Evolutionary conservation across 2,113 vertebrate species (phyloP).

Genomic region (Planiliza haematocheilus): DNA sequence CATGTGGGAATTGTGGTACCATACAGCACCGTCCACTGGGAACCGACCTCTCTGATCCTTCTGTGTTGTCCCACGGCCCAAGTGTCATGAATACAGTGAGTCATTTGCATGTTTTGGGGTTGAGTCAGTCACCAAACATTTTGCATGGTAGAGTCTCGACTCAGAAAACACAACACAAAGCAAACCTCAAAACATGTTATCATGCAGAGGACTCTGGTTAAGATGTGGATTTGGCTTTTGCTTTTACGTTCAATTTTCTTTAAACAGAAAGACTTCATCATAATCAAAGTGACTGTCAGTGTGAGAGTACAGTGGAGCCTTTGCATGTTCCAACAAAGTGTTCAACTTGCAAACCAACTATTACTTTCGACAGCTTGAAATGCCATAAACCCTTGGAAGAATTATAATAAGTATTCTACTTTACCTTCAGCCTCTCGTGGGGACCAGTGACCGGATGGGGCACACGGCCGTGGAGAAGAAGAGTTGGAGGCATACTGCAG

Average conservation of each 20-base stretch:
- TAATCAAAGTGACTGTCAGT: neutral
- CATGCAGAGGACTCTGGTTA: conserved; percentile 12
- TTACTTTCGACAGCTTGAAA: neutral
- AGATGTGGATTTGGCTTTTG: conserved; percentile 30
- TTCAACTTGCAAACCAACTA: neutral
- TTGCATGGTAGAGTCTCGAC: conserved; percentile 41
- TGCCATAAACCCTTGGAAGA: neutral
- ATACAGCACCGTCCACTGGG: conserved; percentile 61
- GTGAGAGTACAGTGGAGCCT: neutral
- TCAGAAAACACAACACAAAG: conserved; percentile 50
- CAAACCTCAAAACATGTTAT: conserved; percentile 44
- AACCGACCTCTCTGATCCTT: conserved; percentile 51
- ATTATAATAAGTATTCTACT: conserved; percentile 17
- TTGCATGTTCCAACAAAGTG: conserved; percentile 2
- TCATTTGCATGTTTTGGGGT: conserved; percentile 66
- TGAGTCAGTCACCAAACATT: conserved; percentile 58
- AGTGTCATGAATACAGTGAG: conserved; percentile 67
- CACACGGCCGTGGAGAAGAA: conserved; percentile 94
- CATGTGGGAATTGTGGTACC: conserved; percentile 54
- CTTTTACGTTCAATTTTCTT: conserved; percentile 28
- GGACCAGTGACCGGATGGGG: conserved; percentile 96
- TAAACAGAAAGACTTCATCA: conserved; percentile 8
- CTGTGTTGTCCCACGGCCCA: conserved; percentile 58
- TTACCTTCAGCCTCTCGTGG: conserved; percentile 98
- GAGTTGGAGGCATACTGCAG: conserved; percentile 95